These are phyloP conservation scores for Thamnophis elegans DNA, from an alignment of 2,797 vertebrate genomes.

Conservation along the genomic window DNA sequence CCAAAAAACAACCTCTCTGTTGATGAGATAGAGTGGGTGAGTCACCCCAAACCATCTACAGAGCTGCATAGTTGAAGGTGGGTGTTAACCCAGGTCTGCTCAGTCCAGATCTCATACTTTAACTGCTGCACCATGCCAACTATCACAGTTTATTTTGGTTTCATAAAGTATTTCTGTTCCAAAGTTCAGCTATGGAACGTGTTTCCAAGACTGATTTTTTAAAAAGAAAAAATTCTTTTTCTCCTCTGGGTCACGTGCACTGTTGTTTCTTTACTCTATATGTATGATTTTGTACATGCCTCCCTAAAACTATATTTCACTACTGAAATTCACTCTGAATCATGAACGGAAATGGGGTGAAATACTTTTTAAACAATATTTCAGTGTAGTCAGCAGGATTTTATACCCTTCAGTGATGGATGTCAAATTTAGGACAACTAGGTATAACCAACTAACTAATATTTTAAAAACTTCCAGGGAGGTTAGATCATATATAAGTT, in stretches of 20 bases:
- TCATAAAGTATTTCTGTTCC: not conserved
- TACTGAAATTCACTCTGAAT: not conserved
- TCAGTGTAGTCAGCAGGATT: not conserved
- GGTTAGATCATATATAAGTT: not conserved
- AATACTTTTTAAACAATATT: not conserved
- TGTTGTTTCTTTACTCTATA: not conserved
- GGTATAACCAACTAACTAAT: not conserved
- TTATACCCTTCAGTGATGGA: slow-evolving; percentile 20
- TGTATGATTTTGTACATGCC: not conserved
- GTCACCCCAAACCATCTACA: not conserved
- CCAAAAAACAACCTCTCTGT: not conserved
- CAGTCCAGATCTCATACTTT: not conserved
- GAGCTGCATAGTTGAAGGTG: not conserved
- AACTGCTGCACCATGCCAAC: not conserved
- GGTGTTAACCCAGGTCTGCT: not conserved
- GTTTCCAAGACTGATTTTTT: not conserved
- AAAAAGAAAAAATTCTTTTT: not conserved
- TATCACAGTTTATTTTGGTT: not conserved
- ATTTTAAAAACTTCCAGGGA: not conserved
- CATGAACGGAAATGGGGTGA: not conserved
- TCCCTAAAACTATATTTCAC: not conserved
- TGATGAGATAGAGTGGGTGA: not conserved
- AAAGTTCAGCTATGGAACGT: not conserved
- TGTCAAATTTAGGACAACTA: slow-evolving; percentile 10
- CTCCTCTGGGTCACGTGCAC: not conserved